These are phyloP conservation scores for Xenopus petersii DNA, from an alignment of 2,797 vertebrate species.

Conservation along the genomic window DNA sequence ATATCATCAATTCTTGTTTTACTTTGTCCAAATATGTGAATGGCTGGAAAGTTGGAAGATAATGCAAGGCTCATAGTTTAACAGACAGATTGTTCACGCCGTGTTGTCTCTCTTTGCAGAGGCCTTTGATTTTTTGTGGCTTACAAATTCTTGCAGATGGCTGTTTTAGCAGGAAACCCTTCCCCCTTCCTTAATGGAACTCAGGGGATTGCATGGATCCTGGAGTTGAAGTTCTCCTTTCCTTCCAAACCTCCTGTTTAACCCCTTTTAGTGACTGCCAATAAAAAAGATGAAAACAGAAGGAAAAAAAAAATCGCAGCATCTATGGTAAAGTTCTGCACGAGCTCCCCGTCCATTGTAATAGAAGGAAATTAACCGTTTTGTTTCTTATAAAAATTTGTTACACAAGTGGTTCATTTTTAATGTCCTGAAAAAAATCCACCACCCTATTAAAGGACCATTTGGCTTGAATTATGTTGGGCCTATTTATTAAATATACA, in stretches of 20 bases:
- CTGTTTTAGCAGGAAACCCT: conserved; percentile 86
- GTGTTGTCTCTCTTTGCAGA: conserved; percentile 63
- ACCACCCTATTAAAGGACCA: conserved; percentile 65
- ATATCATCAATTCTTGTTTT: not conserved
- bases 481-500: conserved; percentile 65
- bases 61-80: conserved; percentile 54
- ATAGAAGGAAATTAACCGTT: conserved; percentile 70
- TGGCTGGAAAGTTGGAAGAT: conserved; percentile 17
- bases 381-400: conserved; percentile 67
- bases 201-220: conserved; percentile 85
- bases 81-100: conserved; percentile 63
- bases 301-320: conserved; percentile 56
- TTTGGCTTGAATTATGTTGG: conserved; percentile 69
- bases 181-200: conserved; percentile 85
- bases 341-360: conserved; percentile 61
- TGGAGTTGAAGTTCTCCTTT: conserved; percentile 84
- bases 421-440: conserved; percentile 66
- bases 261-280: conserved; percentile 65
- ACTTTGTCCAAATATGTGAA: not conserved
- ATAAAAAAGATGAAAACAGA: not conserved
- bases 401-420: conserved; percentile 64
- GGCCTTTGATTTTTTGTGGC: conserved; percentile 70
- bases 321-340: conserved; percentile 68
- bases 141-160: conserved; percentile 75
- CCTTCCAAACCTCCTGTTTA: conserved; percentile 82